Percentiles rank a stretch among this genome's conserved stretches.
Evolutionary conservation across 2,888 invertebrate genomes (phyloP).

Genomic region (Drosophila gaucha): DNA sequence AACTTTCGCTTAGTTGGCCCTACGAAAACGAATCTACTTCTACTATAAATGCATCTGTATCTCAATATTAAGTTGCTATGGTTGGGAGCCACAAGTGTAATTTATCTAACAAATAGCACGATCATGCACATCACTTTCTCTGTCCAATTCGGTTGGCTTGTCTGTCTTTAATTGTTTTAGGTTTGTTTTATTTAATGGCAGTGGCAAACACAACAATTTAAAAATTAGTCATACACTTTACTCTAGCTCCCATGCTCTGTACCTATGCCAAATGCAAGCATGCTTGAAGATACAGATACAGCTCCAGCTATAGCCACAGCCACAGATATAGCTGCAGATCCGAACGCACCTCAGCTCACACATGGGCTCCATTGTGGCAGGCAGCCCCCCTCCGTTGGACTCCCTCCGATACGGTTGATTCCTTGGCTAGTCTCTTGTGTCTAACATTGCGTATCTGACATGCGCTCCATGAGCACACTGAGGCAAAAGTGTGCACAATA

Average conservation of each 20-base stretch:
- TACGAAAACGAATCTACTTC: conserved; percentile 2
- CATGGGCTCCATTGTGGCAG: conserved; percentile 23
- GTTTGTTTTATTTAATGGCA: conserved; percentile 60
- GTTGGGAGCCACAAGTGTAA: conserved; percentile 45
- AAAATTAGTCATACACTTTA: conserved; percentile 71
- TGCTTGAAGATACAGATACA: conserved; percentile 65
- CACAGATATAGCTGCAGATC: conserved; percentile 2
- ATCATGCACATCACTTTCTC: conserved; percentile 73
- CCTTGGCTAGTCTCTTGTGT: conserved; percentile 65
- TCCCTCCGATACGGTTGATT: conserved; percentile 70
- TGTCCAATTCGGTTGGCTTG: conserved; percentile 64
- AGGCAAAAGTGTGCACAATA: conserved; percentile 1
- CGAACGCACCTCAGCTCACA: conserved; percentile 28
- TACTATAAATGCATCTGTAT: background rate
- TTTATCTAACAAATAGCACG: conserved; percentile 65
- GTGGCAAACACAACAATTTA: conserved; percentile 57
- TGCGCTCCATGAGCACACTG: conserved; percentile 39
- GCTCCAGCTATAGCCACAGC: background rate
- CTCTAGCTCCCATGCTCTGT: conserved; percentile 24
- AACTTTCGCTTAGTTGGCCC: conserved; percentile 26
- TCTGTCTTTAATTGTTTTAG: conserved; percentile 55
- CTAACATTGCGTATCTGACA: conserved; percentile 75
- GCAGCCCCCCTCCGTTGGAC: conserved; percentile 15
- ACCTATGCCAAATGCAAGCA: conserved; percentile 58
- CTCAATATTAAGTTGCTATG: background rate